Evolutionary conservation across 2,888 invertebrate species (phyloP).

Genomic region (Epiblema foenella): DNA sequence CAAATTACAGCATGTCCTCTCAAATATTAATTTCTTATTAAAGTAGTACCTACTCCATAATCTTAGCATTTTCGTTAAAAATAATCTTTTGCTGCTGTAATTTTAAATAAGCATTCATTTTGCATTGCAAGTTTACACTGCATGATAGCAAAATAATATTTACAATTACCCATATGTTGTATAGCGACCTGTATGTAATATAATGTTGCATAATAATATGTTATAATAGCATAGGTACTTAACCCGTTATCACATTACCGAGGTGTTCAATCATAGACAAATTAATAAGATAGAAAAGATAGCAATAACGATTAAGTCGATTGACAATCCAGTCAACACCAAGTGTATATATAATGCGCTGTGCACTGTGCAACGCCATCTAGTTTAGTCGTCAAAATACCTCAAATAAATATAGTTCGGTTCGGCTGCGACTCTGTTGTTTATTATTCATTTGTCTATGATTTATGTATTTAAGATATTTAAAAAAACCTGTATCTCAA

Average conservation of each 20-base stretch:
- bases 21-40: constrained; percentile 2
- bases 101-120: background rate
- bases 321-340: background rate
- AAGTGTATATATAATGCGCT: background rate
- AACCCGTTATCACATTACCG: constrained; percentile 1
- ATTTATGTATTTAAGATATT: background rate
- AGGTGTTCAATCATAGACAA: background rate
- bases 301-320: no score
- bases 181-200: background rate
- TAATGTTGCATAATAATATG: background rate
- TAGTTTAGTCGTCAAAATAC: no score
- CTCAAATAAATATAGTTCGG: background rate
- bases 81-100: background rate
- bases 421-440: background rate
- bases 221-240: background rate
- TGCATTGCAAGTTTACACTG: constrained; percentile 22
- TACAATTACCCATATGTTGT: background rate
- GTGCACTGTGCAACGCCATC: background rate
- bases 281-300: background rate
- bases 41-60: constrained; percentile 4
- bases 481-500: background rate
- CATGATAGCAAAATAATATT: constrained; percentile 9
- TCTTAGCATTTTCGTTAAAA: background rate
- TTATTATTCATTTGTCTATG: background rate
- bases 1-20: constrained; percentile 14